Percentiles rank a stretch among this genome's conserved stretches.
Conservation (phyloP, 2,797 vertebrate genomes). For the Hoplostethus mediterraneus region DNA sequence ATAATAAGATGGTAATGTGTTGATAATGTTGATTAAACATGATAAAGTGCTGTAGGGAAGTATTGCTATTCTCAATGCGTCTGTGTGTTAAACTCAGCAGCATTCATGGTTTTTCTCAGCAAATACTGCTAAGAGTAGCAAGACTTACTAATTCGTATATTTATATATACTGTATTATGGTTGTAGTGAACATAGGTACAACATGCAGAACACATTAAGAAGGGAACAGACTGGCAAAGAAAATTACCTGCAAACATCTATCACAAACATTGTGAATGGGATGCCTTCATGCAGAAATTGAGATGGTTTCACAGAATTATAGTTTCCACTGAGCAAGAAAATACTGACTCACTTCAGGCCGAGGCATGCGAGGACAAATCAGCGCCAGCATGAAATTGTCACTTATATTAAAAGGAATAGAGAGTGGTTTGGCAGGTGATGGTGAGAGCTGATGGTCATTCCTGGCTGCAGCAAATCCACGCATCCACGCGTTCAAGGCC, state of each 20-base stretch:
- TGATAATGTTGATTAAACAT: too few relatives aligned
- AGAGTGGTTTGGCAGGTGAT: background rate
- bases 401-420: conserved; percentile 48
- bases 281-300: conserved; percentile 28
- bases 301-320: conserved; percentile 41
- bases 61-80: too few relatives aligned
- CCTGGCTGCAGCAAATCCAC: background rate
- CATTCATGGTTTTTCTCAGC: too few relatives aligned
- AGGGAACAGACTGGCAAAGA: background rate
- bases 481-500: background rate
- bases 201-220: background rate
- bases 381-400: conserved; percentile 41
- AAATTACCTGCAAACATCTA: conserved; percentile 37
- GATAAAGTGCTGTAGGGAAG: too few relatives aligned
- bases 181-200: background rate
- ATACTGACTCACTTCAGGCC: conserved; percentile 28
- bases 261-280: background rate
- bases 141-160: too few relatives aligned
- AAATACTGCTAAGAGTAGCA: too few relatives aligned
- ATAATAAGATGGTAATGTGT: too few relatives aligned
- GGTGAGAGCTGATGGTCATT: background rate
- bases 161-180: background rate
- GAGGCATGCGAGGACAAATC: conserved; percentile 47
- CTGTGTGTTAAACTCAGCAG: too few relatives aligned
- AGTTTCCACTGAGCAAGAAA: too few relatives aligned